phyloP scores from a whole-genome alignment of 2,113 vertebrate genomes.

The Myanophis thanlyinensis region DNA sequence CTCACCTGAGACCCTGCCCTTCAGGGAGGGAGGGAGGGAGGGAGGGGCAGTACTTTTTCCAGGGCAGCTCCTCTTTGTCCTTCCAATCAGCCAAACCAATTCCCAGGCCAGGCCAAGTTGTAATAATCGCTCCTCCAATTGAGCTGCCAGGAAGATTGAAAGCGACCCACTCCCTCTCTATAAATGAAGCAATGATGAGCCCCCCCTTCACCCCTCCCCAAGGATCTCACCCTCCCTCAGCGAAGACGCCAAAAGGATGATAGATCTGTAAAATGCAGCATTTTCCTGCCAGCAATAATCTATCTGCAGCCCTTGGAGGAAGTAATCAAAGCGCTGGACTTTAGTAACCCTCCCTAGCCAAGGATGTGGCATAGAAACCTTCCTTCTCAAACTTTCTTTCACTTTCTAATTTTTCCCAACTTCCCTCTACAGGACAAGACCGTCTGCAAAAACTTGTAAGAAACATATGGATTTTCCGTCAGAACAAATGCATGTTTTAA shows the following conservation, averaged over 20 bases:
- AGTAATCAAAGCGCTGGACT: background rate
- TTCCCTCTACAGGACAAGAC: background rate
- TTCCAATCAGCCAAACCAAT: background rate
- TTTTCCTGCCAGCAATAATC: background rate
- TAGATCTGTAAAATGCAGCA: background rate
- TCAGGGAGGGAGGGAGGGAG: background rate
- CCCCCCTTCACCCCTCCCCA: background rate
- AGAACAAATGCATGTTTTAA: background rate
- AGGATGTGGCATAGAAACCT: background rate
- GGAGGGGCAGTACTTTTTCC: background rate
- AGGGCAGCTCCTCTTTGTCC: background rate
- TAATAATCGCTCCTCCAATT: constrained; percentile 1
- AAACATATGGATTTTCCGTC: no score
- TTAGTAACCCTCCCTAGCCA: background rate
- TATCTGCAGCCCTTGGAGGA: background rate
- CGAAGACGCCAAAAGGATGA: background rate
- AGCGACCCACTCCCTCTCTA: background rate
- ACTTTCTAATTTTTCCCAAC: no score
- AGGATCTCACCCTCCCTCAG: background rate
- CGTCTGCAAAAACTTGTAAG: no score
- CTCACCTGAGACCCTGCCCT: background rate
- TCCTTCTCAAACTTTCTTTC: background rate
- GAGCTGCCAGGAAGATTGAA: background rate
- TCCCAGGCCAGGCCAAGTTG: background rate
- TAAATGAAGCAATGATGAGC: constrained; percentile 17